Base-by-base conservation (phyloP, 1,140 invertebrate species). In the Pectinophora gossypiella region DNA sequence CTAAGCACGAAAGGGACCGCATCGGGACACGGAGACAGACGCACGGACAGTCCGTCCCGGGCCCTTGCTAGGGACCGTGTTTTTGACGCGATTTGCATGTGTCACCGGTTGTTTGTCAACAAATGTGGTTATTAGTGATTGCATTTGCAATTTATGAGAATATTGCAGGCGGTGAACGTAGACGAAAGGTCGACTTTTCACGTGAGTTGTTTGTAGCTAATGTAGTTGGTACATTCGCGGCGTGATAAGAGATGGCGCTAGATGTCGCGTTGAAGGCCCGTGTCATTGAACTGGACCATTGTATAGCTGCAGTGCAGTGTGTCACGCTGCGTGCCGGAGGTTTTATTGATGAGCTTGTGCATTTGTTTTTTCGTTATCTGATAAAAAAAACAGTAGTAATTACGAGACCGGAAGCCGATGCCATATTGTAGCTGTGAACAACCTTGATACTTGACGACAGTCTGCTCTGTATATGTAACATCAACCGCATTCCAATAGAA, bases 1-100 rank as follows among this genome's bases (percentile, higher is more conserved):
- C 77, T 81, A 72, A 51, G 66, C 67, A 74, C 62, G 71, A 84
- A 83, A 81, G 74, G 80, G 76, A 84, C 57, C 67, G 70, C 64
- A 50, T 60, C 53, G 59, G 58, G 63, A 19, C 61, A 46, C 27
- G 20, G 15, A n/a, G 35, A 6, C 19, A 9, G 19, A 15, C 13
- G 40, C 20, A 9, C 42, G 62, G 63, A 56, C 80, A 84, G 76
- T 82, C 72, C 71, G 72, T 71, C 63, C 64, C 61, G 69, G 73
- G 77, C 80, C 80, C 77, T 84, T 78, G 74, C 49, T 63, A 71
- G 71, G 59, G 62, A 76, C 63, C 56, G 77, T 71, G 71, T 72
- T 49, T 61, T 59, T 36, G 51, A 59, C 66, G 63, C 60, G 61
- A 71, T 73, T 70, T 61, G 69, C 56, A 70, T 72, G 64, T 48